Evolutionary conservation across 2,113 vertebrate genomes (phyloP).

Genomic region (Cephalopterus ornatus): DNA sequence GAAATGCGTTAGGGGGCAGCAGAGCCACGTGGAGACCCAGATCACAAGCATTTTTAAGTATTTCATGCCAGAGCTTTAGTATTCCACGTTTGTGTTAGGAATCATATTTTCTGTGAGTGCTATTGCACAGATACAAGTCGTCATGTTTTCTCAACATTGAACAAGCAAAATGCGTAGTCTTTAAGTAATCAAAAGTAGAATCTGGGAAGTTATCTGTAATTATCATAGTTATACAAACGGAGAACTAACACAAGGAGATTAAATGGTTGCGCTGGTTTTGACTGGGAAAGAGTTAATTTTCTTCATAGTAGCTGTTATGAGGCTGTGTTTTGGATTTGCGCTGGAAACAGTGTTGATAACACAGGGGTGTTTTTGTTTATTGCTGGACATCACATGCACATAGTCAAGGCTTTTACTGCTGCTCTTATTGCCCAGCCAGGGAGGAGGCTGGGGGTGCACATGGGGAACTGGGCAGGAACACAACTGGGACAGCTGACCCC

Average conservation of each 20-base stretch:
- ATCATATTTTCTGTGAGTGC: neutral
- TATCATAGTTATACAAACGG: neutral
- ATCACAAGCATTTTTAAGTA: neutral
- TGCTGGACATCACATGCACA: neutral
- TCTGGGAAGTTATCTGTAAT: neutral
- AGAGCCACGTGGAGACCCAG: neutral
- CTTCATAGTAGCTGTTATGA: neutral
- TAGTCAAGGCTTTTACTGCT: neutral
- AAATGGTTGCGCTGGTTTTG: neutral
- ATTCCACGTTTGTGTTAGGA: neutral
- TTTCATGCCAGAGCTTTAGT: neutral
- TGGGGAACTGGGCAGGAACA: neutral
- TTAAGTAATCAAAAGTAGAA: neutral
- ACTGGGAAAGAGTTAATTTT: neutral
- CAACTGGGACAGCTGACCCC: neutral
- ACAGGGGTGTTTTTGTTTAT: neutral
- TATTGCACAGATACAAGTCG: neutral
- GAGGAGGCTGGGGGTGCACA: neutral
- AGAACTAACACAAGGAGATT: neutral
- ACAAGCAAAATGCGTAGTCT: neutral
- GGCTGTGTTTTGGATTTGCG: neutral
- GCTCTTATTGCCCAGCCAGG: accelerated
- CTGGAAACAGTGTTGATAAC: neutral
- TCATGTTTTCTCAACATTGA: neutral
- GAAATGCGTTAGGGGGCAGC: conserved; percentile 48